Conservation (phyloP, 2,888 invertebrate genomes). For the Antheraea yamamai region DNA sequence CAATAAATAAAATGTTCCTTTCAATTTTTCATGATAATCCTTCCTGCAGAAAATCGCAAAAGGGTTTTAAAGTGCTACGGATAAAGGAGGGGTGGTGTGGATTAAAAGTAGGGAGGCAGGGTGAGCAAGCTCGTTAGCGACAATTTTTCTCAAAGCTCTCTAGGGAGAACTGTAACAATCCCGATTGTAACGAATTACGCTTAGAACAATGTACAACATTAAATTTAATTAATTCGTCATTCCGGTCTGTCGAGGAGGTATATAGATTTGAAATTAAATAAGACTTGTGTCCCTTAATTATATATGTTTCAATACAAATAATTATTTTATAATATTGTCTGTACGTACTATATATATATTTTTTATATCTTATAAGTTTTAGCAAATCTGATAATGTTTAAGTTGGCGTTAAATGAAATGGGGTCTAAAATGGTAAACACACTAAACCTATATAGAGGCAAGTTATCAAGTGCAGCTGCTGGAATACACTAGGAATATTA, state of each 20-base stretch:
- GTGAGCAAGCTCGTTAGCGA: slow-evolving; percentile 75
- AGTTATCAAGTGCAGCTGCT: too few relatives aligned
- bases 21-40: slow-evolving; percentile 70
- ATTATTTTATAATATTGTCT: background rate
- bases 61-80: slow-evolving; percentile 75
- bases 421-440: too few relatives aligned
- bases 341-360: background rate
- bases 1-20: slow-evolving; percentile 40
- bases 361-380: too few relatives aligned
- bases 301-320: background rate
- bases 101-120: slow-evolving; percentile 63
- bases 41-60: slow-evolving; percentile 71
- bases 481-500: too few relatives aligned
- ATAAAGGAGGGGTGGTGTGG: slow-evolving; percentile 58
- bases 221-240: slow-evolving; percentile 12
- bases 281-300: background rate
- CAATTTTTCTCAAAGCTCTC: slow-evolving; percentile 80
- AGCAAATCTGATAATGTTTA: too few relatives aligned
- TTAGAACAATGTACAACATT: slow-evolving; percentile 24
- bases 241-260: too few relatives aligned
- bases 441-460: too few relatives aligned
- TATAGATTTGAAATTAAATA: background rate
- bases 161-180: slow-evolving; percentile 76
- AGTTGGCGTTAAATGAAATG: too few relatives aligned
- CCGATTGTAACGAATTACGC: slow-evolving; percentile 79